Evolutionary conservation across 2,888 invertebrate species (phyloP).

Genomic region (Dasypolia templi): DNA sequence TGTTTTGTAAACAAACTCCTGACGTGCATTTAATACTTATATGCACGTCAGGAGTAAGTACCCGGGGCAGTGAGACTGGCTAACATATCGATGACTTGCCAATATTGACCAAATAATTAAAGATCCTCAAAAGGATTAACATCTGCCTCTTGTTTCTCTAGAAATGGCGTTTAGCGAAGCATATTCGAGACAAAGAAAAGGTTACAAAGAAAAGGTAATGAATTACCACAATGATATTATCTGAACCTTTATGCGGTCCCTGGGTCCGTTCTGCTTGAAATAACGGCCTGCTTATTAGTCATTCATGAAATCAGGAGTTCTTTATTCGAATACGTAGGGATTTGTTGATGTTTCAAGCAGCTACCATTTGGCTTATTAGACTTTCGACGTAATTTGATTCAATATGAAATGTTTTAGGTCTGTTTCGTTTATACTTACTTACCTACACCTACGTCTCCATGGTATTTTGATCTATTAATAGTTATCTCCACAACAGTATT

Average conservation of each 20-base stretch:
- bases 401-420: background rate
- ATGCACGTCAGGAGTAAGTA: background rate
- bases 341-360: slow-evolving; percentile 14
- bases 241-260: slow-evolving; percentile 14
- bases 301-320: slow-evolving; percentile 44
- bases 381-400: background rate
- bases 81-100: background rate
- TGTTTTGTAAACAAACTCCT: too few species aligned
- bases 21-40: too few species aligned
- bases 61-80: too few species aligned
- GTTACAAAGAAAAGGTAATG: background rate
- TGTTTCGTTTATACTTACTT: background rate
- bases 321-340: background rate
- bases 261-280: slow-evolving; percentile 16
- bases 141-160: too few species aligned
- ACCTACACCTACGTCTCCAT: background rate
- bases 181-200: slow-evolving; percentile 4
- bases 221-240: slow-evolving; percentile 1
- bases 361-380: slow-evolving; percentile 6
- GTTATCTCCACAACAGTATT: background rate
- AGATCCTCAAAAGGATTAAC: too few species aligned
- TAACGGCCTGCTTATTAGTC: slow-evolving; percentile 28
- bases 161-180: background rate
- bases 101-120: background rate
- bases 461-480: background rate